Conservation (phyloP, 2,888 invertebrate species). For the Anoplius nigerrimus region DNA sequence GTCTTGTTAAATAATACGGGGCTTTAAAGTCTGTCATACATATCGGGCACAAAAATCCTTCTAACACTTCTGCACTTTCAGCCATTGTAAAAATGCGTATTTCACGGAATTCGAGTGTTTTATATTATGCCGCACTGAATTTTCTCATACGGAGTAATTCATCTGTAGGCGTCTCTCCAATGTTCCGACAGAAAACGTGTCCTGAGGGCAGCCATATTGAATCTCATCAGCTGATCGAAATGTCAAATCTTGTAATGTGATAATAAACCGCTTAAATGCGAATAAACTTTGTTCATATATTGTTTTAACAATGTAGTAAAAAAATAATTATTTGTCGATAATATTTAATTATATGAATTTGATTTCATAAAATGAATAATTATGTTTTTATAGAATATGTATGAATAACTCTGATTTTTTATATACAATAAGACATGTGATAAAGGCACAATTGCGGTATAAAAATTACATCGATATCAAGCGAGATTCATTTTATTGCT, state of each 20-base stretch:
- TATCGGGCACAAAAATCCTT: slow-evolving; percentile 97
- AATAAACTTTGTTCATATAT: too few relatives aligned
- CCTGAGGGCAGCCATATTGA: slow-evolving; percentile 48
- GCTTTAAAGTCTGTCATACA: slow-evolving; percentile 94
- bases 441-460: too few relatives aligned
- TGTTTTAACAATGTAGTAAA: too few relatives aligned
- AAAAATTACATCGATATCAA: too few relatives aligned
- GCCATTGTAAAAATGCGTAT: slow-evolving; percentile 57
- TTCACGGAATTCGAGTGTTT: neutral
- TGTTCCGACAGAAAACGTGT: slow-evolving; percentile 24
- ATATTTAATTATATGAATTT: too few relatives aligned
- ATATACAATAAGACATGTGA: too few relatives aligned
- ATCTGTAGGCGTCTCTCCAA: slow-evolving; percentile 37
- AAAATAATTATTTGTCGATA: too few relatives aligned
- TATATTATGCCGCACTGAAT: neutral
- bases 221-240: slow-evolving; percentile 51
- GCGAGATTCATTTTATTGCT: too few relatives aligned
- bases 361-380: too few relatives aligned
- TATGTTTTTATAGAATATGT: too few relatives aligned
- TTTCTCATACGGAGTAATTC: slow-evolving; percentile 5
- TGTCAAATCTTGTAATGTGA: slow-evolving; percentile 20
- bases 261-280: too few relatives aligned
- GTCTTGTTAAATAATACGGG: slow-evolving; percentile 87
- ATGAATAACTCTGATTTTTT: too few relatives aligned
- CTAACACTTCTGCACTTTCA: slow-evolving; percentile 82